phyloP scores from a whole-genome alignment of 1,140 invertebrate species.

The Drosophila kanapiae region DNA sequence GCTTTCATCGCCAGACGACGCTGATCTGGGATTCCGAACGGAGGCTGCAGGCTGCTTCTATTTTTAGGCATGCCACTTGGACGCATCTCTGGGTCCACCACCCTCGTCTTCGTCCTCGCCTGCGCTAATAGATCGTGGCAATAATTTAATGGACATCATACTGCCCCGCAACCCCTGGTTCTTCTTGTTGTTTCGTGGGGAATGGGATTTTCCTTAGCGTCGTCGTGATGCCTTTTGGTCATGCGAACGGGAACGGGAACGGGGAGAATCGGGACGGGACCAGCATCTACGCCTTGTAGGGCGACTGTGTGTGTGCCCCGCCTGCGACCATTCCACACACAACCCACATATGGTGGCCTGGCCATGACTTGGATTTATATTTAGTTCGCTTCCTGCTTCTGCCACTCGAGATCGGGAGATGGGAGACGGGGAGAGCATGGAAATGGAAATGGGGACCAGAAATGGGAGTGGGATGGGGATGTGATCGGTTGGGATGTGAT shows the following conservation, averaged over 20 bases:
- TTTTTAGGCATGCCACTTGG: constrained; percentile 40
- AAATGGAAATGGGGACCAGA: constrained; percentile 16
- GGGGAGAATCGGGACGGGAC: constrained; percentile 11
- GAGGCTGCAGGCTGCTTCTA: constrained; percentile 24
- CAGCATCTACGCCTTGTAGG: constrained; percentile 27
- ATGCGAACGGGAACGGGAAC: constrained; percentile 17
- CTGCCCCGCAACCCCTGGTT: not conserved
- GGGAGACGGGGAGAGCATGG: constrained; percentile 14
- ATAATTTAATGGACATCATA: constrained; percentile 73
- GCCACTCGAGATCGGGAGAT: constrained; percentile 47
- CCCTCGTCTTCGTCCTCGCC: constrained; percentile 49
- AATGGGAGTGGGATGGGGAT: constrained; percentile 17
- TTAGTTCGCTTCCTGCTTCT: constrained; percentile 79
- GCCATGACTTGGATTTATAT: constrained; percentile 73
- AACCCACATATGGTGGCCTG: constrained; percentile 68
- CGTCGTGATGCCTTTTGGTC: constrained; percentile 33
- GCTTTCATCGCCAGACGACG: constrained; percentile 40
- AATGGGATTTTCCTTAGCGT: constrained; percentile 17
- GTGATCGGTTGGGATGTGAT: constrained; percentile 3
- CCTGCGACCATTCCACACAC: constrained; percentile 9
- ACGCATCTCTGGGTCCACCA: not conserved
- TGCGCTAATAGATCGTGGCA: constrained; percentile 74
- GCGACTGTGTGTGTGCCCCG: constrained; percentile 3
- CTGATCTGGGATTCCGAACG: constrained; percentile 12
- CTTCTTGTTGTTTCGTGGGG: no score